Evolutionary conservation across 1,140 invertebrate genomes (phyloP).

Genomic region (Himalopsyche phryganea): DNA sequence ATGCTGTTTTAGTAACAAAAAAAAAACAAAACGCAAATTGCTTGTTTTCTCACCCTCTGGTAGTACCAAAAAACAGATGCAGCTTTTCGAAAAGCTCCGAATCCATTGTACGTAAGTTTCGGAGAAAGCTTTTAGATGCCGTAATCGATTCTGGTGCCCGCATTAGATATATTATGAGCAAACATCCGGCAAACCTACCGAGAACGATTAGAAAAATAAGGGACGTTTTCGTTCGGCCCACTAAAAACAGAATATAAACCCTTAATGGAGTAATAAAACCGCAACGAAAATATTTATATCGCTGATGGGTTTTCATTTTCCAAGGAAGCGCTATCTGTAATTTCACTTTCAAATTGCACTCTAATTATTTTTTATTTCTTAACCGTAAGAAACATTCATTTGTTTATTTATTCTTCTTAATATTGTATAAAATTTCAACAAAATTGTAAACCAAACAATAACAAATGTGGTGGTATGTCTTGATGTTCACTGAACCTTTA

Average conservation of each 20-base stretch:
- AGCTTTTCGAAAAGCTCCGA: slow-evolving; percentile 13
- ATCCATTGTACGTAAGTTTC: slow-evolving; percentile 8
- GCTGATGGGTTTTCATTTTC: neutral
- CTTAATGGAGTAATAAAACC: slow-evolving; percentile 1
- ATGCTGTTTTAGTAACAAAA: no score
- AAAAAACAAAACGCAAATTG: no score
- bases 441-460: no score
- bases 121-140: slow-evolving; percentile 26
- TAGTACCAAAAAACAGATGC: slow-evolving; percentile 22
- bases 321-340: neutral
- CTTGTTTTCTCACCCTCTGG: no score
- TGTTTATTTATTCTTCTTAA: no score
- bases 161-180: slow-evolving; percentile 28
- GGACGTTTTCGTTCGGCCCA: slow-evolving; percentile 6
- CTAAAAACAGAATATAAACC: slow-evolving; percentile 12
- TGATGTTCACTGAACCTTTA: no score
- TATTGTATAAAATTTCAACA: no score
- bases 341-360: neutral
- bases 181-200: slow-evolving; percentile 17
- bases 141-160: slow-evolving; percentile 28
- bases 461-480: no score
- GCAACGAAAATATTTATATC: neutral
- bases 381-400: no score
- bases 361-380: no score
- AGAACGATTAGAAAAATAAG: slow-evolving; percentile 25